Conservation (phyloP, 1,140 invertebrate genomes). For the Formica exsecta region DNA sequence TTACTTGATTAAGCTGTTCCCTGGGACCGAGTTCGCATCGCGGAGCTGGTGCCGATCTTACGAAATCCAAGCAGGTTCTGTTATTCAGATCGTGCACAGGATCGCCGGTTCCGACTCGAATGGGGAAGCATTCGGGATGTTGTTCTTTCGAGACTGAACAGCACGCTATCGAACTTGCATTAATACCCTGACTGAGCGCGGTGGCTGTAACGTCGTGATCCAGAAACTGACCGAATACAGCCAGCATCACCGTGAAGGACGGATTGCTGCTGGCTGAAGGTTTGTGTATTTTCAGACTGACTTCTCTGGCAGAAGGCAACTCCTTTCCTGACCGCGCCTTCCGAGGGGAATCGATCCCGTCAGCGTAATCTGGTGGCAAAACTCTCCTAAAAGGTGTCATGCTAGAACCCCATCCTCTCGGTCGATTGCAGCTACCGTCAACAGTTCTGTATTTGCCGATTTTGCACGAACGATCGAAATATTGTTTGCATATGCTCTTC, state of each 20-base stretch:
- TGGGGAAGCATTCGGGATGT: constrained; percentile 95
- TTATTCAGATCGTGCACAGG: constrained; percentile 89
- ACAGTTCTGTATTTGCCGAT: constrained; percentile 88
- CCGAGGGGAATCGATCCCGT: constrained; percentile 92
- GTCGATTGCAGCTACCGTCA: constrained; percentile 94
- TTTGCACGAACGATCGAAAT: constrained; percentile 60
- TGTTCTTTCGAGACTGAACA: constrained; percentile 84
- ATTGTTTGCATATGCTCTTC: constrained; percentile 79
- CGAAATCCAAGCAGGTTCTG: constrained; percentile 93
- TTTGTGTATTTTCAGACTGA: constrained; percentile 91
- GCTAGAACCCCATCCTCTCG: constrained; percentile 90
- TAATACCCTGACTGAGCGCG: constrained; percentile 90
- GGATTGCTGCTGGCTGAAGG: constrained; percentile 91
- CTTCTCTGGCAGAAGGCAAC: constrained; percentile 91
- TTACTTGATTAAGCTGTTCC: constrained; percentile 95
- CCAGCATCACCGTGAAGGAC: constrained; percentile 92
- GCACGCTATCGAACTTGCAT: constrained; percentile 90
- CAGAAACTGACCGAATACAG: constrained; percentile 97
- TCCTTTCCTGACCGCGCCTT: constrained; percentile 85
- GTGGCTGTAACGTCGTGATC: constrained; percentile 98
- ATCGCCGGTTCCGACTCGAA: constrained; percentile 89
- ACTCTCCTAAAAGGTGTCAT: constrained; percentile 92
- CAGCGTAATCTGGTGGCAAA: constrained; percentile 91
- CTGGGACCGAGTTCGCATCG: constrained; percentile 94
- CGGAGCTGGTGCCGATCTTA: constrained; percentile 93